Evolutionary conservation across 1,140 invertebrate species (phyloP).

Genomic region (Chrysoperla carnea): DNA sequence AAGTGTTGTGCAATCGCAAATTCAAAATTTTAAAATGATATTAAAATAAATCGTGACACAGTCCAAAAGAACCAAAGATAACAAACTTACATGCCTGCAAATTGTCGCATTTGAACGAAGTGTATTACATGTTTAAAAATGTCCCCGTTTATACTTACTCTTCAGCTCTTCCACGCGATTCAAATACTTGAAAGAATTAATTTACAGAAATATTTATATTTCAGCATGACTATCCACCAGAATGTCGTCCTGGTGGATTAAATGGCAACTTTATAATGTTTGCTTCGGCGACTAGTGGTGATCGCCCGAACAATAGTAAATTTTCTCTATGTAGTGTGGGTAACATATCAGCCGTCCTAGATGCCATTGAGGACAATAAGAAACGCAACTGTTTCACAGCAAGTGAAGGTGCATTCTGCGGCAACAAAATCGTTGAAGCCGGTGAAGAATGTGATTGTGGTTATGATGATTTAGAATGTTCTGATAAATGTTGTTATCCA

Average conservation of each 20-base stretch:
- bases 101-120: too few species aligned
- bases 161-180: too few species aligned
- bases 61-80: too few species aligned
- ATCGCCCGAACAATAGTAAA: constrained; percentile 85
- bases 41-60: too few species aligned
- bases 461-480: constrained; percentile 85
- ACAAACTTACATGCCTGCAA: too few species aligned
- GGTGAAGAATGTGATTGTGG: constrained; percentile 99
- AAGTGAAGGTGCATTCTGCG: constrained; percentile 90
- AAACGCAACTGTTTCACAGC: constrained; percentile 92
- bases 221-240: constrained; percentile 87
- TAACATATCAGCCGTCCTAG: constrained; percentile 88
- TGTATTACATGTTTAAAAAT: too few species aligned
- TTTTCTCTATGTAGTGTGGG: constrained; percentile 85
- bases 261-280: constrained; percentile 96
- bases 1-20: too few species aligned
- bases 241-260: constrained; percentile 77
- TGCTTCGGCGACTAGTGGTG: constrained; percentile 85
- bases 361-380: constrained; percentile 75
- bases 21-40: too few species aligned
- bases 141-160: too few species aligned
- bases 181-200: too few species aligned
- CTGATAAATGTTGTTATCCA: constrained; percentile 88
- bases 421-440: constrained; percentile 95
- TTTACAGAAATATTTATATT: too few species aligned